A percentile compares a stretch with the other conserved stretches of the same genome.
Evolutionary conservation across 2,113 vertebrate genomes (phyloP).

Genomic region (Semnornis frantzii): DNA sequence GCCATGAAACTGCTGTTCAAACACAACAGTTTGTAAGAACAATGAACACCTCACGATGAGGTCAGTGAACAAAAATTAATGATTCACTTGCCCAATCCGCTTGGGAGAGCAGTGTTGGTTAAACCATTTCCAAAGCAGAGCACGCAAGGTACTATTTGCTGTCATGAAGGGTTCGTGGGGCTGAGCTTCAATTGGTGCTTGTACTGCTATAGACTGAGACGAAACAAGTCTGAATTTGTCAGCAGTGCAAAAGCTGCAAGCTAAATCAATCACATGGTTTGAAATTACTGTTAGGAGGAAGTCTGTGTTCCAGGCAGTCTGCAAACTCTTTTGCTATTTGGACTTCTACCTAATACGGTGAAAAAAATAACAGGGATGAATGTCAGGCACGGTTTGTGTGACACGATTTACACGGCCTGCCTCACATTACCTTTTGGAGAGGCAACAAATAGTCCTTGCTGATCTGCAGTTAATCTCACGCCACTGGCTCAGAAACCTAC

Average conservation of each 20-base stretch:
- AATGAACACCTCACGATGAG: not conserved
- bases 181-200: not conserved
- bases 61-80: not conserved
- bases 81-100: not conserved
- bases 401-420: constrained; percentile 49
- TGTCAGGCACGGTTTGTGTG: constrained; percentile 51
- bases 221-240: not conserved
- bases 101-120: not conserved
- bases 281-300: not conserved
- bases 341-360: constrained; percentile 19
- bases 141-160: not conserved
- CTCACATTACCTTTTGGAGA: constrained; percentile 75
- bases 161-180: not conserved
- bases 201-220: not conserved
- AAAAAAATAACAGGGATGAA: constrained; percentile 55
- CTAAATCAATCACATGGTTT: not conserved
- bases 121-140: not conserved
- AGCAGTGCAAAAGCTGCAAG: not conserved
- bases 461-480: constrained; percentile 76
- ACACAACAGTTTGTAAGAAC: not conserved
- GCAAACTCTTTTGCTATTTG: constrained; percentile 12
- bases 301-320: not conserved
- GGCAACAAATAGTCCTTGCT: constrained; percentile 79
- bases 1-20: not conserved
- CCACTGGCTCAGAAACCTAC: constrained; percentile 62